Percentiles rank a stretch among this genome's conserved stretches.
These are phyloP conservation scores for Sterrhoptilus dennistouni DNA, from an alignment of 2,113 vertebrate species.

Conservation along the genomic window DNA sequence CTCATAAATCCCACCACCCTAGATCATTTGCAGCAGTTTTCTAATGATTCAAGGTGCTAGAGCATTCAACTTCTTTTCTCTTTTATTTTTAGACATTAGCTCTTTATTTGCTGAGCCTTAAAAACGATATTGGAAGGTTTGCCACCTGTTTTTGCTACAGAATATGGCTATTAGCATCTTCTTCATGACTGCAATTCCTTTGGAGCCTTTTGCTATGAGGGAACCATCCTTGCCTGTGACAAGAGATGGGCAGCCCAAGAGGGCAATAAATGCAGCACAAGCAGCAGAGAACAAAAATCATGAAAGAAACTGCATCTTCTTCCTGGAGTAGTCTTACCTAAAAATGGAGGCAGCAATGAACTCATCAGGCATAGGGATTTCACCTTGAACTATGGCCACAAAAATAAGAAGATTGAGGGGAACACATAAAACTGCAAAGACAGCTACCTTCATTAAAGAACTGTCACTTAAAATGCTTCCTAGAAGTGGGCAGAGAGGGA, in stretches of 20 bases:
- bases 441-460: not conserved
- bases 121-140: not conserved
- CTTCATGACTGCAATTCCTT: not conserved
- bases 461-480: not conserved
- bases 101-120: not conserved
- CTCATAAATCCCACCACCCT: not conserved
- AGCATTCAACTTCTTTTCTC: not conserved
- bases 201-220: not conserved
- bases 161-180: not conserved
- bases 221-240: not conserved
- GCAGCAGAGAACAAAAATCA: not conserved
- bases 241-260: not conserved
- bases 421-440: not conserved
- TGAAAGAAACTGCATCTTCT: not conserved
- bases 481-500: not conserved
- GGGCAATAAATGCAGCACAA: not conserved
- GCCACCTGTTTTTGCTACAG: not conserved
- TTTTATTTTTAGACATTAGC: not conserved
- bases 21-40: not conserved
- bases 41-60: not conserved
- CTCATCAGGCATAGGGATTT: not conserved
- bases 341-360: not conserved
- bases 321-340: not conserved
- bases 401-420: not conserved
- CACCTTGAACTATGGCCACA: not conserved